These are phyloP conservation scores for Dendrolimus pini DNA, from an alignment of 2,888 invertebrate species.

Conservation along the genomic window DNA sequence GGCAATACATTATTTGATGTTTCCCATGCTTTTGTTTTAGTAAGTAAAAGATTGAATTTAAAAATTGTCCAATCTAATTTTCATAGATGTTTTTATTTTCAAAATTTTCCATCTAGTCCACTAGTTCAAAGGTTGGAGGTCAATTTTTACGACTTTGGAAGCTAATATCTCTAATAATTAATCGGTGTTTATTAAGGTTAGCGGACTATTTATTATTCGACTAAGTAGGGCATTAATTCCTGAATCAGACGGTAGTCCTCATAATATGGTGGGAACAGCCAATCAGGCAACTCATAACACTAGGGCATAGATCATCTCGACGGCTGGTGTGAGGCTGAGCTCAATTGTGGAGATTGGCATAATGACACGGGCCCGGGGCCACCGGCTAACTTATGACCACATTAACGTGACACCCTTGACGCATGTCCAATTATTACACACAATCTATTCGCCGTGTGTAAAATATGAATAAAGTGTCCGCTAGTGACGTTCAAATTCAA, in stretches of 20 bases:
- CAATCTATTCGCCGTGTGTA: conserved; percentile 61
- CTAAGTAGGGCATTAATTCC: no score
- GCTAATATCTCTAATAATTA: no score
- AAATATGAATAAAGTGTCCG: conserved; percentile 60
- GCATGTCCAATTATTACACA: conserved; percentile 71
- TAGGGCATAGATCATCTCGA: conserved; percentile 55
- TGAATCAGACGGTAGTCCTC: background rate
- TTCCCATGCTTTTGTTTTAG: no score
- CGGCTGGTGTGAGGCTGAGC: conserved; percentile 29
- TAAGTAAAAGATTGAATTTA: no score
- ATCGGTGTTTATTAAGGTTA: no score
- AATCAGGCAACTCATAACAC: conserved; percentile 49
- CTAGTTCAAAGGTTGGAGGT: no score
- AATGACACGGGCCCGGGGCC: conserved; percentile 60
- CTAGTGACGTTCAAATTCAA: background rate
- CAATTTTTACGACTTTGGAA: no score
- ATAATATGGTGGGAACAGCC: conserved; percentile 40
- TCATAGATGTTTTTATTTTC: no score
- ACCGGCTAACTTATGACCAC: conserved; percentile 62
- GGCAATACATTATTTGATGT: no score
- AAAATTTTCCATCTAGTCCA: no score
- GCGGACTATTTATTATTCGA: no score
- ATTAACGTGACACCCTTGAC: conserved; percentile 69
- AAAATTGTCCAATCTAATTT: no score
- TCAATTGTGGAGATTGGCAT: conserved; percentile 67